Conservation (phyloP, 2,113 vertebrate species). For the Zosterops borbonicus region DNA sequence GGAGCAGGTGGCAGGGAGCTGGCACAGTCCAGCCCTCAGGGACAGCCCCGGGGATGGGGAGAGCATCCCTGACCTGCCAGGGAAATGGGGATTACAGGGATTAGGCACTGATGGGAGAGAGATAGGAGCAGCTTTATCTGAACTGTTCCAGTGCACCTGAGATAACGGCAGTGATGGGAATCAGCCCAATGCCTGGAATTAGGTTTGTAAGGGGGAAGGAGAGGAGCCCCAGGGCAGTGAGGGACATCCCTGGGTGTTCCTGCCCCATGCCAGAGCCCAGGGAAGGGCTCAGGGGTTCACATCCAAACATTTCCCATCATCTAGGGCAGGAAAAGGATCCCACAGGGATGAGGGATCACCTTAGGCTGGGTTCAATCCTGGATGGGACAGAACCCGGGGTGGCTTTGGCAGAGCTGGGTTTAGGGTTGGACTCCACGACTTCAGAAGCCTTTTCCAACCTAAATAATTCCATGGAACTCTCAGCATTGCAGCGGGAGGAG, state of each 20-base stretch:
- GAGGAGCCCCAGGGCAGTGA: fast-evolving
- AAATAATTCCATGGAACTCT: fast-evolving
- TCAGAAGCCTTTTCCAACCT: background rate
- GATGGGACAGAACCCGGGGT: fast-evolving
- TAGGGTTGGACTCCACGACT: fast-evolving
- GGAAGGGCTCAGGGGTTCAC: fast-evolving
- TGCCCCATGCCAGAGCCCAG: background rate
- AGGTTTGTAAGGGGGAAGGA: background rate
- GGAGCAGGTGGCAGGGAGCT: background rate
- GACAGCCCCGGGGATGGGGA: background rate
- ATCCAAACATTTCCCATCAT: fast-evolving
- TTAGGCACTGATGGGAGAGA: background rate
- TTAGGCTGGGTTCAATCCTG: background rate
- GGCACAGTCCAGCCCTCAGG: background rate
- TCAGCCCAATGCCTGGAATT: background rate
- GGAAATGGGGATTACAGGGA: fast-evolving
- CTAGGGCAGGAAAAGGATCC: background rate
- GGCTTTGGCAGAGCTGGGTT: background rate
- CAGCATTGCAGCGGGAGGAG: background rate
- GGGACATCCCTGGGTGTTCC: background rate
- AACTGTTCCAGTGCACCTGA: background rate
- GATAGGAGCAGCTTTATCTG: fast-evolving
- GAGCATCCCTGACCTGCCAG: background rate
- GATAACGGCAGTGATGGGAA: background rate
- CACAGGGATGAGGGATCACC: background rate